Evolutionary conservation across 2,888 invertebrate genomes (phyloP).

Genomic region (Flabesymbios commensalis): DNA sequence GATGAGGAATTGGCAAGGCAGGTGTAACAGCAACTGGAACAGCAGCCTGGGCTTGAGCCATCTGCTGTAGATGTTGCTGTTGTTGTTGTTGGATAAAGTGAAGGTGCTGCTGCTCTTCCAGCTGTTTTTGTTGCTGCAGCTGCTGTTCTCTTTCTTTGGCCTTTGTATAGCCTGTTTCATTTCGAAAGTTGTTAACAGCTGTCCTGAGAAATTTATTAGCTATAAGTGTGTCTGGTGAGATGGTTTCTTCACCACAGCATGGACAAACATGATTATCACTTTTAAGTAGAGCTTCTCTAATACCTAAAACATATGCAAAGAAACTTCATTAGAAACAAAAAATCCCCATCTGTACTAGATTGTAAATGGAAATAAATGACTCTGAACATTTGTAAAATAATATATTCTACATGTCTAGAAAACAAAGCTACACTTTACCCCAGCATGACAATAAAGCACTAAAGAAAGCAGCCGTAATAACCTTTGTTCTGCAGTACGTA

Average conservation of each 20-base stretch:
- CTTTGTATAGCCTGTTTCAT: slow-evolving; percentile 81
- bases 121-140: not conserved
- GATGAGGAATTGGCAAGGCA: no score
- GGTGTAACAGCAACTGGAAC: not conserved
- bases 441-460: no score
- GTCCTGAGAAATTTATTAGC: slow-evolving; percentile 86
- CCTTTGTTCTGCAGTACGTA: no score
- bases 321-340: no score
- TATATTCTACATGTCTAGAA: no score
- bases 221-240: slow-evolving; percentile 81
- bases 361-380: no score
- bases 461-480: no score
- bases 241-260: slow-evolving; percentile 83
- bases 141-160: not conserved
- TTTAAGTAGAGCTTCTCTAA: slow-evolving; percentile 83
- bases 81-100: not conserved
- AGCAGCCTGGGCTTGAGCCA: not conserved
- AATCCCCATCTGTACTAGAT: not conserved
- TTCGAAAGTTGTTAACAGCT: slow-evolving; percentile 86
- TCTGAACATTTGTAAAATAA: no score
- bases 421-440: no score
- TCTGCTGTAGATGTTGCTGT: not conserved
- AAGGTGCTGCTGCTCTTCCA: not conserved
- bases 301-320: slow-evolving; percentile 68
- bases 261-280: slow-evolving; percentile 96